phyloP scores from a whole-genome alignment of 2,797 vertebrate genomes.

The Geotrypetes seraphini region DNA sequence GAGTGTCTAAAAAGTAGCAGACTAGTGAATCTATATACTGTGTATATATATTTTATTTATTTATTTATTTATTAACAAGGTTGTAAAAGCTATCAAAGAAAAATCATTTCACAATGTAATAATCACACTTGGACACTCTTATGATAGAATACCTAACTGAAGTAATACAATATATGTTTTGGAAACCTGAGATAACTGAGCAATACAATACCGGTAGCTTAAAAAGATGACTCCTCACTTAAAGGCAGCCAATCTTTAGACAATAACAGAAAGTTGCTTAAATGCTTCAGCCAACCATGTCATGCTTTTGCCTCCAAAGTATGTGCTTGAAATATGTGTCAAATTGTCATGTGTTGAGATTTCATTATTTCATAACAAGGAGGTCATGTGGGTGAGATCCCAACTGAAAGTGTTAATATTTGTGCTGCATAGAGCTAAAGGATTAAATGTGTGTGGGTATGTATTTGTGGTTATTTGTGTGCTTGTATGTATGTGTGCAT shows the following conservation, averaged over 20 bases:
- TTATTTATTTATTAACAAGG: too few species aligned
- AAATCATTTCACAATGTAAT: not conserved
- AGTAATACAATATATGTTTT: not conserved
- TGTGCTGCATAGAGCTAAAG: not conserved
- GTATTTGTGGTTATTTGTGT: too few species aligned
- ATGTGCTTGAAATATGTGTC: not conserved
- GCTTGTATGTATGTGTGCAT: too few species aligned
- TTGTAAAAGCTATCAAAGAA: conserved; percentile 7
- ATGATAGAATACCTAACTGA: conserved; percentile 2
- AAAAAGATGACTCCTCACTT: not conserved
- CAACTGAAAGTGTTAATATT: not conserved
- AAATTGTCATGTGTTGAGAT: not conserved
- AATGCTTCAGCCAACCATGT: not conserved
- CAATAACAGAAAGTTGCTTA: not conserved
- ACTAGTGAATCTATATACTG: too few species aligned
- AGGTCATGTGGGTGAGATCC: not conserved
- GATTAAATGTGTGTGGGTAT: not conserved
- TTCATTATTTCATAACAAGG: not conserved
- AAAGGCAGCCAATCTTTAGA: not conserved
- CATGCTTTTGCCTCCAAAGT: not conserved
- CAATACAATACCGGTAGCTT: conserved; percentile 5
- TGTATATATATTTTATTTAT: too few species aligned
- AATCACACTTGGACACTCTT: conserved; percentile 7
- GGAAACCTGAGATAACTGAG: conserved; percentile 1
- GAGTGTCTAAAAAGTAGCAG: too few species aligned